Conservation (phyloP, 2,797 vertebrate genomes). For the Catharus ustulatus region DNA sequence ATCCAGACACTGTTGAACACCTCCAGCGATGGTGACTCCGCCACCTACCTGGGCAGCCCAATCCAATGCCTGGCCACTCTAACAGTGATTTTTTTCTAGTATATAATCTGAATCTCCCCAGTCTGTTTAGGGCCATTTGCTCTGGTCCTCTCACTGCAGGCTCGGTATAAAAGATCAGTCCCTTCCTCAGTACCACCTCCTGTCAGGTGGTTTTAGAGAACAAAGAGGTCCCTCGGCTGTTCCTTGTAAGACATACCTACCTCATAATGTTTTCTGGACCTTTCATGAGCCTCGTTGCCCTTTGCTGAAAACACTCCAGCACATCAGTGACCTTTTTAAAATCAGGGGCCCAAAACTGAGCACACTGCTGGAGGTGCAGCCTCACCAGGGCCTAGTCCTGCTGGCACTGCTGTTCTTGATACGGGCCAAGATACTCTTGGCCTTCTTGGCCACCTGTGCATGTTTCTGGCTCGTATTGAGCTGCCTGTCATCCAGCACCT, state of each 20-base stretch:
- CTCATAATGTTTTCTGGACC: not conserved
- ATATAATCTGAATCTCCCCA: not conserved
- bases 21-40: too few relatives aligned
- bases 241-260: not conserved
- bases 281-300: not conserved
- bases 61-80: not conserved
- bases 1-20: not conserved
- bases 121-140: not conserved
- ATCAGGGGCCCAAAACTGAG: not conserved
- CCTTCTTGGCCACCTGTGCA: not conserved
- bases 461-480: not conserved
- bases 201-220: not conserved
- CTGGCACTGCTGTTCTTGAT: not conserved
- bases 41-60: not conserved
- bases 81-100: not conserved
- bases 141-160: not conserved
- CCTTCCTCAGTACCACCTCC: not conserved
- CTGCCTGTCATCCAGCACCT: fast-evolving
- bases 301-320: fast-evolving
- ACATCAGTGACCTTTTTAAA: not conserved
- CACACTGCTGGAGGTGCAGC: not conserved
- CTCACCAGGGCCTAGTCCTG: not conserved
- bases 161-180: not conserved
- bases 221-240: not conserved
- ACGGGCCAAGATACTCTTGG: not conserved